phyloP scores from a whole-genome alignment of 2,888 invertebrate genomes.

The Drosophila acutilabella region DNA sequence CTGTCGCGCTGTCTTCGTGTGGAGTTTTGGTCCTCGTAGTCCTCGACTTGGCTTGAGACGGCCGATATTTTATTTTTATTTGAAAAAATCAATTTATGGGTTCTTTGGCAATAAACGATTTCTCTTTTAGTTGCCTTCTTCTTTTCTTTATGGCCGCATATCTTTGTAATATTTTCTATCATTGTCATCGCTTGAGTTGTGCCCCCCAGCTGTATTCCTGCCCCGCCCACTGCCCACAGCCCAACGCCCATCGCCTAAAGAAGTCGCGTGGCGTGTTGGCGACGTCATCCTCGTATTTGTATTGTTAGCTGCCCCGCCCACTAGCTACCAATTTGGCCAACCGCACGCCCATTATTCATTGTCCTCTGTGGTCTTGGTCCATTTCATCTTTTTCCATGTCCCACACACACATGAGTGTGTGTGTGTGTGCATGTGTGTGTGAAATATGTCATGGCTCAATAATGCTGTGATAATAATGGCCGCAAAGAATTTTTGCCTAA shows the following conservation, averaged over 20 bases:
- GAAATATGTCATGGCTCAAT: slow-evolving; percentile 55
- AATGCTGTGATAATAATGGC: slow-evolving; percentile 60
- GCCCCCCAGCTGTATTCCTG: slow-evolving; percentile 4
- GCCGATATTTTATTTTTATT: slow-evolving; percentile 81
- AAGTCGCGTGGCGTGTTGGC: slow-evolving; percentile 15
- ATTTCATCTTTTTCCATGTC: slow-evolving; percentile 22
- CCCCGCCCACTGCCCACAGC: neutral
- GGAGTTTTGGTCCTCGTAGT: slow-evolving; percentile 8
- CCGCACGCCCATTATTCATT: slow-evolving; percentile 65
- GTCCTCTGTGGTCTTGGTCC: slow-evolving; percentile 27
- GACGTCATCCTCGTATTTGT: slow-evolving; percentile 46
- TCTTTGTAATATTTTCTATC: slow-evolving; percentile 82
- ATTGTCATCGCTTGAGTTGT: slow-evolving; percentile 75
- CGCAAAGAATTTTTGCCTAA: slow-evolving; percentile 29
- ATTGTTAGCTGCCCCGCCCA: slow-evolving; percentile 36
- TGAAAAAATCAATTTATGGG: slow-evolving; percentile 82
- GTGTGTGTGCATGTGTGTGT: slow-evolving; percentile 17
- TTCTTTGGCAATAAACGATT: slow-evolving; percentile 83
- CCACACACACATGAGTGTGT: neutral
- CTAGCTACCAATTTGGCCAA: slow-evolving; percentile 48
- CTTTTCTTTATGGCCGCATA: slow-evolving; percentile 79
- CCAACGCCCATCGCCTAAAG: neutral
- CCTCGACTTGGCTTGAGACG: slow-evolving; percentile 28
- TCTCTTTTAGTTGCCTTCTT: slow-evolving; percentile 81
- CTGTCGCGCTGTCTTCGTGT: slow-evolving; percentile 7